These are phyloP conservation scores for Mayetiola destructor DNA, from an alignment of 2,888 invertebrate species.

Conservation along the genomic window DNA sequence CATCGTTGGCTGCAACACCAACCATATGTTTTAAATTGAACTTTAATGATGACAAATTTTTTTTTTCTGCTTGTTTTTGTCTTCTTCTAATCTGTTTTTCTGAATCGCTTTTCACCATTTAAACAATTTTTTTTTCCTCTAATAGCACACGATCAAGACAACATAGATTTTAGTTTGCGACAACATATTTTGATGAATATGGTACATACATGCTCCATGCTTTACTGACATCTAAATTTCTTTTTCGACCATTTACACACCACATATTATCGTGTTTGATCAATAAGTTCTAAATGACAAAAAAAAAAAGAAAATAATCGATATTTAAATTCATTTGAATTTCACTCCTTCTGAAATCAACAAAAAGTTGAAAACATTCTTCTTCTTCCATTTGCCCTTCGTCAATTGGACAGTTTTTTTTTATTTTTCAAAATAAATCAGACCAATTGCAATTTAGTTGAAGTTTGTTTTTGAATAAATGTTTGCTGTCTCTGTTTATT, in stretches of 20 bases:
- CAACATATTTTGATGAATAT: not conserved
- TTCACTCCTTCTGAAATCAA: not conserved
- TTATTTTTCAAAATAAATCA: too few relatives aligned
- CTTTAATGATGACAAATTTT: constrained; percentile 14
- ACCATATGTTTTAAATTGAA: constrained; percentile 12
- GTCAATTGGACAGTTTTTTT: not conserved
- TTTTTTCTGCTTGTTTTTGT: not conserved
- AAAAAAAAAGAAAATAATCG: too few relatives aligned
- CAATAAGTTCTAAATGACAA: too few relatives aligned
- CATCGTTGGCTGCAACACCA: not conserved
- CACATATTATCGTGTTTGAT: too few relatives aligned
- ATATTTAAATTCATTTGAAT: too few relatives aligned
- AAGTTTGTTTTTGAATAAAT: constrained; percentile 1
- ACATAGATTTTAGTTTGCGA: too few relatives aligned
- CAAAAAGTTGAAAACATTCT: not conserved
- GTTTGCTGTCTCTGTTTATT: not conserved
- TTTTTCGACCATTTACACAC: too few relatives aligned
- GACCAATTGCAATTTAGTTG: not conserved
- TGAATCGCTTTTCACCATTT: not conserved
- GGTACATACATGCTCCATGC: not conserved
- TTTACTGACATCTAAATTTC: too few relatives aligned
- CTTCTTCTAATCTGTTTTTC: not conserved
- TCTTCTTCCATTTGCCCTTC: not conserved
- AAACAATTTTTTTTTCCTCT: too few relatives aligned
- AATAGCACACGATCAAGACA: too few relatives aligned